These are phyloP conservation scores for Astreopora myriophthalma DNA, from an alignment of 64 coral and sea anemone genomes.

Conservation along the genomic window DNA sequence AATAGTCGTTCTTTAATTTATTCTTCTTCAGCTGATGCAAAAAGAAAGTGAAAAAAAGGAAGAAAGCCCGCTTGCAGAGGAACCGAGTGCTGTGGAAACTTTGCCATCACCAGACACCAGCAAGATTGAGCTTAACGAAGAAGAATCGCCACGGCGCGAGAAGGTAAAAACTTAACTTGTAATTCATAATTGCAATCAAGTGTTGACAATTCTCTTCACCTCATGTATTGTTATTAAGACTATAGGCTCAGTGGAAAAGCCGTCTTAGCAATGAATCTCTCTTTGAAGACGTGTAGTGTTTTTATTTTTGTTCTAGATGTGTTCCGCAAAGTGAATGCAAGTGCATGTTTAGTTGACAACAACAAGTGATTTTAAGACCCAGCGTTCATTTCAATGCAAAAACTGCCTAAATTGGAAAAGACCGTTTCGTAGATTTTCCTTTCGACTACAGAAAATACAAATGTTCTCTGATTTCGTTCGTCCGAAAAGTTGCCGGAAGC, in stretches of 20 bases:
- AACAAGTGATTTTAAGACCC: too few species aligned
- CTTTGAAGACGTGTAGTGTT: not conserved
- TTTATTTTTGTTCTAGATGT: not conserved
- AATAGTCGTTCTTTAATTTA: not conserved
- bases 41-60: not conserved
- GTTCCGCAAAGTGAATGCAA: not conserved
- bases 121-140: slow-evolving; percentile 31
- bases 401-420: too few species aligned
- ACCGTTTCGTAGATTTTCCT: too few species aligned
- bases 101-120: not conserved
- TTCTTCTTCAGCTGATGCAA: slow-evolving; percentile 3
- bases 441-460: not conserved
- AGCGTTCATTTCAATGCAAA: too few species aligned
- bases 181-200: not conserved
- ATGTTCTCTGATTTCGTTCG: not conserved
- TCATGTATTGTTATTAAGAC: not conserved
- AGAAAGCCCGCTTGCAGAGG: not conserved
- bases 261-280: not conserved
- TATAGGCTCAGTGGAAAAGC: not conserved
- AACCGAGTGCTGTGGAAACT: not conserved
- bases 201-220: not conserved
- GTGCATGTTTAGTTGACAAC: not conserved
- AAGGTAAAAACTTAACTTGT: slow-evolving; percentile 4
- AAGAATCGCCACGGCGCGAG: slow-evolving; percentile 9
- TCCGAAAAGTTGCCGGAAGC: not conserved